Evolutionary conservation across 92 coral and sea anemone genomes (phyloP), one percentile per base, ranked within the genome.

Genomic region (Actinostola sp.): DNA sequence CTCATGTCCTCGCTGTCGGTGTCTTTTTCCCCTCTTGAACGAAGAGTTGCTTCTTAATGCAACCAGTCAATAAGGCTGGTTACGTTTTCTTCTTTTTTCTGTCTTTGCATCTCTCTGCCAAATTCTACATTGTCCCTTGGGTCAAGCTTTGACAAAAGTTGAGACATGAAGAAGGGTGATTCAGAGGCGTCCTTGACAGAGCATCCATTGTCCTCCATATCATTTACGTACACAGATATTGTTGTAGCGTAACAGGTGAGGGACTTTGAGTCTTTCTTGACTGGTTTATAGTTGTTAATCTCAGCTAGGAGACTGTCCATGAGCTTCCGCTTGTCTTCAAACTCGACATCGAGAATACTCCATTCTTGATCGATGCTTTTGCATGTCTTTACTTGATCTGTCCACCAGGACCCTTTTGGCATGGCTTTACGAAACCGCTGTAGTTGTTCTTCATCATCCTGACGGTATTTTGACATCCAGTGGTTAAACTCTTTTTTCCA

Each of bases 141-240:
- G 55, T 87, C 92, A 30, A 86, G 68, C 62, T 86, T 81, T 30
- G 84, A 81, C 57, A 76, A 31, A 20, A 87, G 52, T 57, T 82
- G 84, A 25, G 89, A 88, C 89, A 88, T 88, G 31, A 83, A 82
- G 46, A 84, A 83, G 32, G 89, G 86, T 25, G 87, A 72, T 78
- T 89, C 87, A 25, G 62, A 42, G 26, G 89, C n/a, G 48, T 50
- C 65, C 60, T 82, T 63, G 27, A 89, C 82, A 2, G 73, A 45
- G 65, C 93, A 89, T 19, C 89, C 87, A 67, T 84, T 89, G 49
- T 89, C 87, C 25, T 89, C 89, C 89, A 89, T 89, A 64, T 80
- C 79, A 67, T 63, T 75, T 17, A 71, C 86, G 64, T 70, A 79
- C 15, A 66, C 38, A 42, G 38, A 68, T 34, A 56, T 69, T 38